Base-by-base conservation (phyloP, 1,140 invertebrate species). In the Drosophila lacertosa region DNA sequence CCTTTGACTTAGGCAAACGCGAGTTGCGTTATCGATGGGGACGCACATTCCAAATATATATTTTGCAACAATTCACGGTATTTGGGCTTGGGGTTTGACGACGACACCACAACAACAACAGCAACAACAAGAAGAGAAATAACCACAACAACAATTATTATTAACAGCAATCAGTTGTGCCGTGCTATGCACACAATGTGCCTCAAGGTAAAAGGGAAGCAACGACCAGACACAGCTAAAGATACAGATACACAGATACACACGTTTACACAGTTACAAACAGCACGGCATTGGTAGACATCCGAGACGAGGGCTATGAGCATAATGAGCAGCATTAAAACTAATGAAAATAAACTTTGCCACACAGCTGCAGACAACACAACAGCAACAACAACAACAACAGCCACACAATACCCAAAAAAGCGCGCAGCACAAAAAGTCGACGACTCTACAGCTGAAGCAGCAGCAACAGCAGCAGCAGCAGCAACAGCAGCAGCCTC, bases 331-430 rank as follows among this genome's bases (percentile, higher is more conserved):
- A 73, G 77, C 77, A 84, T 84, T 84, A 81, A 84, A 86, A 84
- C 77, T 84, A 84, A 84, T 84, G 81, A 84, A 84, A 84, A 86
- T 84, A 83, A 84, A 84, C 81, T 84, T 84, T 86, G 73, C 47
- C 80, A 71, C 74, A 82, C 73, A 80, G 77, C 51, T 63, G 35
- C 74, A 63, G 58, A 80, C 54, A 54, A 20, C 54, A 32, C 10
- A 33, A 33, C 24, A 48, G 11, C 33, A 35, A 10, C 4, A 35
- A 33, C 33, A 39, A 11, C 0, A 35, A 10, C 18, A 45, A 9
- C 22, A 22, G 29, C 67, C 51, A 22, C 44, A 70, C 15, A 55
- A 44, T 70, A 47, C 68, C 68, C 81, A 32, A 74, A 80, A 80
- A 75, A 74, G 77, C 65, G 76, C 74, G 77, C 77, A 69, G 62